Evolutionary conservation across 2,797 vertebrate species (phyloP), one percentile per base, ranked within the genome.

Genomic region (Pseudomugil tenellus): DNA sequence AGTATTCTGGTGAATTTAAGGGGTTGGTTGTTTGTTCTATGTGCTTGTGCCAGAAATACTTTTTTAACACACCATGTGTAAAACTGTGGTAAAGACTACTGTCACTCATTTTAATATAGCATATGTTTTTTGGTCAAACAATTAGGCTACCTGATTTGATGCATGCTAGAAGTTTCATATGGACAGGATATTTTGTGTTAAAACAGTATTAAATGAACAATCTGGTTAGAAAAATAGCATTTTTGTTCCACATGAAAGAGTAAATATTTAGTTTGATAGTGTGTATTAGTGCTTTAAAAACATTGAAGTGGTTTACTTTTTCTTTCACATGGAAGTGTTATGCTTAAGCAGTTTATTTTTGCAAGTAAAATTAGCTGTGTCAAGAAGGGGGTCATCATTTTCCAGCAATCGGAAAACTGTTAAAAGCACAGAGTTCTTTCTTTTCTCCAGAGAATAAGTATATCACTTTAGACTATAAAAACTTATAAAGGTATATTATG

Each of bases 91-190:
- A 14, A 58, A 17, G 34, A 55, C 67, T 73, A 28, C 37, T 70
- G 48, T 41, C 54, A 16, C 67, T 62, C 26, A 43, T 73, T 80
- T 66, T 25, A 35, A 70, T 60, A 49, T 48, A 59, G 65, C 77
- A 72, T 78, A 86, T 85, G 78, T 46, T 78, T 29, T 37, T 57
- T 56, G 79, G 16, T 81, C 53, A 77, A 80, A 83, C 72, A 83
- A 77, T 79, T 72, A 64, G 0, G 43, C 76, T 72, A 68, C 41
- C 74, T 66, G 35, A 84, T 83, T 83, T 79, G 74, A 25, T 17
- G 51, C 32, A 46, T 71, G 74, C 65, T 64, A 65, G 41, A 70
- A 54, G 72, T 19, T 61, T 75, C 83, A 89, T 89, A 85, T 89
- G 87, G 63, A 65, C n/a, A 52, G 21, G n/a, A n/a, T n/a, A n/a